Evolutionary conservation across 2,113 vertebrate species (phyloP), one percentile per base, ranked within the genome.

Genomic region (Sylvia atricapilla): DNA sequence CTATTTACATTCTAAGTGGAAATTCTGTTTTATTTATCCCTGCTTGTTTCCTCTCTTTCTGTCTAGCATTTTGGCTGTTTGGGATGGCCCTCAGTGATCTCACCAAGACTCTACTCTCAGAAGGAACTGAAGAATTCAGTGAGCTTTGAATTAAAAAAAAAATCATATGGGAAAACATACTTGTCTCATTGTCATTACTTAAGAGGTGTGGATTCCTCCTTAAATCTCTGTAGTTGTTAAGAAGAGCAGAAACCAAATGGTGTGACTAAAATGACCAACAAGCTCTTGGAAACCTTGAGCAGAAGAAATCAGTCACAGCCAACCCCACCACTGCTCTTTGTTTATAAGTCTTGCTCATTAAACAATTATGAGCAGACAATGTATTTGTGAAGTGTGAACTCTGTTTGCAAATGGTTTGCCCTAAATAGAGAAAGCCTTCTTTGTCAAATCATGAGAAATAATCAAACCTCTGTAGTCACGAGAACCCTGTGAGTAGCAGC

Each of bases 321-420:
- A 93, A 28, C 10, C 7, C 55, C 21, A 49, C 43, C 4, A 2
- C 55, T 37, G 58, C 68, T 55, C 43, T 83, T 74, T 87, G 27
- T 95, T 89, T 89, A 64, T 66, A 90, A 75, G 76, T 49, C 72
- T 63, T 95, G 33, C 62, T 89, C 76, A 79, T 87, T 84, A 84
- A 95, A 90, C 25, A 92, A 81, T 92, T 93, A 87, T 50, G 76
- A 97, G 53, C 37, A 72, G 73, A 77, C 56, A 93, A 84, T 84
- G 43, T 67, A 78, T 92, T 90, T 92, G 76, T 87, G 86, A 92
- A 93, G 66, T 93, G 53, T 0, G 0, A 91, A 86, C 55, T 95
- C 39, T 93, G 59, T 74, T 90, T 96, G 72, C 39, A 94, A 84
- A 94, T 87, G 13, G 76, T n/a, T 93, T 78, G 60, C n/a, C 39